Evolutionary conservation across 2,888 invertebrate species (phyloP).

Genomic region (Folsomia manolachei): DNA sequence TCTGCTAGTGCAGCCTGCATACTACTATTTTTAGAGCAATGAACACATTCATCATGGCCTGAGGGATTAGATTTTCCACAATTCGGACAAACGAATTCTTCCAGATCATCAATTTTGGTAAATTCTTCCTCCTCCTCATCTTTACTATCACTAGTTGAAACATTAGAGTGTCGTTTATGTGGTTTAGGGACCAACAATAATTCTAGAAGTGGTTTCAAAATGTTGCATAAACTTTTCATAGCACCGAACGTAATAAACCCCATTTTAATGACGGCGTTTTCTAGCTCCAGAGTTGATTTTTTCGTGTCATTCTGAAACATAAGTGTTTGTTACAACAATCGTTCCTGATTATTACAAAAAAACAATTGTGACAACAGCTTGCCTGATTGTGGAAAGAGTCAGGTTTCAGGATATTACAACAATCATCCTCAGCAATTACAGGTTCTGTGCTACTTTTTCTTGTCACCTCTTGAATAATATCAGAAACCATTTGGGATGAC

Average conservation of each 20-base stretch:
- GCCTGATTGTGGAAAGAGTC: background rate
- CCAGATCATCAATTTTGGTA: slow-evolving; percentile 24
- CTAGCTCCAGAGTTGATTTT: slow-evolving; percentile 44
- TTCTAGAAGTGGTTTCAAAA: slow-evolving; percentile 61
- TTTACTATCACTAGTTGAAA: slow-evolving; percentile 29
- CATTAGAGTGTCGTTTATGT: slow-evolving; percentile 39
- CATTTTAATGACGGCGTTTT: slow-evolving; percentile 51
- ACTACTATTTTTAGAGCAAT: slow-evolving; percentile 35
- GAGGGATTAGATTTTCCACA: slow-evolving; percentile 39
- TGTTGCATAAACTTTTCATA: slow-evolving; percentile 59
- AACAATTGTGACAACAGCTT: background rate
- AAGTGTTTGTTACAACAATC: background rate
- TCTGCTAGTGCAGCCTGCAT: slow-evolving; percentile 44
- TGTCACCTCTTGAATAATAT: slow-evolving; percentile 49
- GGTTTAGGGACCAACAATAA: slow-evolving; percentile 59
- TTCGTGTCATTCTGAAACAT: background rate
- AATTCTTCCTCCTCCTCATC: slow-evolving; percentile 32
- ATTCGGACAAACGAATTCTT: slow-evolving; percentile 31
- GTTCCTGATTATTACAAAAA: no score
- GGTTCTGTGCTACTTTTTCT: slow-evolving; percentile 28
- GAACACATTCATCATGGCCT: slow-evolving; percentile 30
- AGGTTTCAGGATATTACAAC: background rate
- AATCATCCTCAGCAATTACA: background rate
- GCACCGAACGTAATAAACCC: slow-evolving; percentile 61
- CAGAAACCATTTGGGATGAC: slow-evolving; percentile 48